Evolutionary conservation across 2,888 invertebrate species (phyloP).

Genomic region (Lasioglossum zephyrum): DNA sequence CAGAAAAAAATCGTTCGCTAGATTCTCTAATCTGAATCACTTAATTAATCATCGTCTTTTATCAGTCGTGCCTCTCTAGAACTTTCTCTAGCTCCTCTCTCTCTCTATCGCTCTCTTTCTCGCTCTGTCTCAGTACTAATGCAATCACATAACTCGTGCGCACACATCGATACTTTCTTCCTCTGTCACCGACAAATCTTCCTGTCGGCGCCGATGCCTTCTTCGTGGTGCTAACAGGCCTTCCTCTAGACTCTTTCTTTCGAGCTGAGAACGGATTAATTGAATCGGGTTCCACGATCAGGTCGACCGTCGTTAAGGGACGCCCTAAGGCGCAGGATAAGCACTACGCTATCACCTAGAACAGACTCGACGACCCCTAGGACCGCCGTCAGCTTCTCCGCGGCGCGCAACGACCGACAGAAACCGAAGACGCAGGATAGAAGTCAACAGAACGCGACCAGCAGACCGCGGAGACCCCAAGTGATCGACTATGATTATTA

Average conservation of each 20-base stretch:
- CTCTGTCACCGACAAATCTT: constrained; percentile 18
- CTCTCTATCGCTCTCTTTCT: not conserved
- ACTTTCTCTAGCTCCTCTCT: not conserved
- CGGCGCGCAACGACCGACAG: constrained; percentile 49
- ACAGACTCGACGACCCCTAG: constrained; percentile 65
- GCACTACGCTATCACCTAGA: constrained; percentile 80
- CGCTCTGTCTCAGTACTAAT: constrained; percentile 33
- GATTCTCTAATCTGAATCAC: not conserved
- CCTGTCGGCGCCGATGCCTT: constrained; percentile 20
- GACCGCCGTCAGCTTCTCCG: constrained; percentile 62
- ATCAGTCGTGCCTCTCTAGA: constrained; percentile 1
- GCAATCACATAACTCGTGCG: constrained; percentile 41
- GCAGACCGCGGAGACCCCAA: constrained; percentile 78
- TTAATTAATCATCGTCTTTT: constrained; percentile 19
- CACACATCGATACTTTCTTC: constrained; percentile 27
- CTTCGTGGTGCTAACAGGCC: constrained; percentile 38
- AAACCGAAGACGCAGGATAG: constrained; percentile 53
- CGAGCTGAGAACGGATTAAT: constrained; percentile 30
- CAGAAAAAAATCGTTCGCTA: not conserved
- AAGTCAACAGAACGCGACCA: constrained; percentile 44
- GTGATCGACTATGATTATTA: constrained; percentile 88
- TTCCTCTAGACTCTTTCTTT: constrained; percentile 13
- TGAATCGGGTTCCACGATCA: constrained; percentile 69
- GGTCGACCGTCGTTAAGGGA: constrained; percentile 78
- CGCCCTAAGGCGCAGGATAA: constrained; percentile 81